A percentile compares a stretch with the other conserved stretches of the same genome.
phyloP scores from a whole-genome alignment of 2,113 vertebrate genomes.

The Thoracochromis brauschi region DNA sequence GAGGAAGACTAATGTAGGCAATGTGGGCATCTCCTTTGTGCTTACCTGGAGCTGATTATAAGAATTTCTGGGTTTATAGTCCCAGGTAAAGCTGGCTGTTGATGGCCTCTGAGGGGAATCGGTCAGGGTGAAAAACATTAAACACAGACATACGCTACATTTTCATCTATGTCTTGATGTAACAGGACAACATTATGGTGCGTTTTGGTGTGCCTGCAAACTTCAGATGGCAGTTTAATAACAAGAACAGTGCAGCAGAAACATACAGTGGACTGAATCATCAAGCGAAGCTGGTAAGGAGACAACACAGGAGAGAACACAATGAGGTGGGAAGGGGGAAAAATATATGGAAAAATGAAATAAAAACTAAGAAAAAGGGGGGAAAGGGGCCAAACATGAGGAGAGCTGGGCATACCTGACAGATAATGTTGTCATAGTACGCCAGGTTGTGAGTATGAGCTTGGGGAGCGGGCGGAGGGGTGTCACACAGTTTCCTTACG shows the following conservation, averaged over 20 bases:
- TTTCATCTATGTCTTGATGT: neutral
- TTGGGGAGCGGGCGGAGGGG: constrained; percentile 69
- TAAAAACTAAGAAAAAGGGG: neutral
- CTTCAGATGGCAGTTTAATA: neutral
- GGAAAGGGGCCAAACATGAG: constrained; percentile 13
- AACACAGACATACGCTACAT: constrained; percentile 15
- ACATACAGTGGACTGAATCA: neutral
- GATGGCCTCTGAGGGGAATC: constrained; percentile 61
- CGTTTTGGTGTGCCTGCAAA: neutral
- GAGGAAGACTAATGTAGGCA: constrained; percentile 1
- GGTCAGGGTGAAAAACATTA: constrained; percentile 33
- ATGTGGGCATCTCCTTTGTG: neutral
- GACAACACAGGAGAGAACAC: neutral
- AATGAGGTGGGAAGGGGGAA: neutral
- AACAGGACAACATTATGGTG: neutral
- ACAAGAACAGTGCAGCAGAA: neutral
- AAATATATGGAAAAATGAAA: neutral
- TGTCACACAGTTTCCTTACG: constrained; percentile 83
- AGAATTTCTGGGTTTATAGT: constrained; percentile 70
- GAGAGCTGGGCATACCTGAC: constrained; percentile 69
- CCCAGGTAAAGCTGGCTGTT: constrained; percentile 69
- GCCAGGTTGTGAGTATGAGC: constrained; percentile 72
- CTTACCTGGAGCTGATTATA: constrained; percentile 73
- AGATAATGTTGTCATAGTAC: constrained; percentile 82
- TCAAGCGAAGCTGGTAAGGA: neutral